Base-by-base conservation (phyloP, 2,888 invertebrate species). In the Augiades crinisus region DNA sequence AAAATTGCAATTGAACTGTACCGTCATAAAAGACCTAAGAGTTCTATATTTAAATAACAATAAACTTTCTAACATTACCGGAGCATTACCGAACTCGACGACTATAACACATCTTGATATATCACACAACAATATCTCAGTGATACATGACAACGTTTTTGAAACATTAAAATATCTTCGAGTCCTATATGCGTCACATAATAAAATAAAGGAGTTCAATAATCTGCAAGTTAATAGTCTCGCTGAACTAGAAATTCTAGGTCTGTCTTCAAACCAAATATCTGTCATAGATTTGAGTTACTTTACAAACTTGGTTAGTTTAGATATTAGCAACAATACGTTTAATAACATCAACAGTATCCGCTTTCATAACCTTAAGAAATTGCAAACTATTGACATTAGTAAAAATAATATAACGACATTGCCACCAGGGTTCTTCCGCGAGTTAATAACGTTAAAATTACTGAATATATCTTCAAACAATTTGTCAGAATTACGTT, bases 401-500 rank as follows among this genome's bases (percentile, higher is more conserved):
- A 84, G 84, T 54, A 54, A 57, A 14, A 88, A 87, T 50, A 70
- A 74, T 34, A 75, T 87, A 22, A 56, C 57, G 1, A 64, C 65
- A 19, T 16, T 88, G 7, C 63, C 64, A 10, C 88, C 88, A 1
- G 88, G 85, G 1, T 81, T 80, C 5, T 88, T 88, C 57, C 72
- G 75, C 56, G 64, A 63, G 46, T 69, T 79, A 56, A 75, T 70
- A 62, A 75, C 74, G 57, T 63, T 88, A 37, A 81, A 77, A 59
- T 54, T 75, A 5, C 58, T 88, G 0, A 85, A 86, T 52, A 52
- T 86, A 13, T 87, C 88, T 4, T 70, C 74, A 1, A 88, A 87
- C 55, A 53, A 58, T 40, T 58, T 88, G 49, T 50, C 60, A 0
- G 71, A 62, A 36, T 61, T 88, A 30, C 72, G 83, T 19, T 86